A percentile compares a stretch with the other conserved stretches of the same genome.
Conservation (phyloP, 1,140 invertebrate species). For the Cydia fagiglandana region DNA sequence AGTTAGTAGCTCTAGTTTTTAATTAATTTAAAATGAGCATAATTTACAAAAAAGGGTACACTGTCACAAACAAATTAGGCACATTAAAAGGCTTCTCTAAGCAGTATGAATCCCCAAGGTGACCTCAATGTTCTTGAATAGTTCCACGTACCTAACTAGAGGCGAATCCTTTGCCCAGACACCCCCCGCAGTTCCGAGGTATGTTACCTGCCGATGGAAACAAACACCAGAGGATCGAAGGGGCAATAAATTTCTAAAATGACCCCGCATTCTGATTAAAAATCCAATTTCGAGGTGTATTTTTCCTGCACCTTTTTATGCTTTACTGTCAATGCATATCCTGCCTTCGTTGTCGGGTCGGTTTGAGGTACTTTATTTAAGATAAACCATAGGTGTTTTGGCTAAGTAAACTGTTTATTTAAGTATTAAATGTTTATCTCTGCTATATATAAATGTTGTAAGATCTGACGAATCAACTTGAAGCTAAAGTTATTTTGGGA, state of each 20-base stretch:
- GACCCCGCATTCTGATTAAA: conserved; percentile 62
- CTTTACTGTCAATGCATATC: conserved; percentile 17
- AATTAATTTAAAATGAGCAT: not conserved
- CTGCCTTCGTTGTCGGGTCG: conserved; percentile 6
- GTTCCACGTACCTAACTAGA: conserved; percentile 1
- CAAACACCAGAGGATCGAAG: conserved; percentile 66
- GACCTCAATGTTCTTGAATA: not conserved
- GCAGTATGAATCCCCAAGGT: not conserved
- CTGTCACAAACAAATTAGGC: not conserved
- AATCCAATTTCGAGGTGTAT: conserved; percentile 58
- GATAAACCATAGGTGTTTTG: not conserved
- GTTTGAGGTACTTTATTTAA: not conserved
- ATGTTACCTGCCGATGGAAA: conserved; percentile 73
- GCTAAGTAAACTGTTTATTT: not conserved
- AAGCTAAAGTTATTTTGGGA: not conserved
- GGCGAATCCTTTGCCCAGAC: conserved; percentile 56
- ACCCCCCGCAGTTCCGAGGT: conserved; percentile 64
- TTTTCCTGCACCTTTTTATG: conserved; percentile 13
- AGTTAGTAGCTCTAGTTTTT: not conserved
- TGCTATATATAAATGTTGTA: not conserved
- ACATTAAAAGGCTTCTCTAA: not conserved
- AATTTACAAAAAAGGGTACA: not conserved
- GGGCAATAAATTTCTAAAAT: conserved; percentile 67
- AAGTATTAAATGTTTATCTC: too few species aligned
- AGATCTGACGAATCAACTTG: not conserved